A percentile compares a stretch with the other conserved stretches of the same genome.
Evolutionary conservation across 2,113 vertebrate species (phyloP).

Genomic region (Perca fluviatilis): DNA sequence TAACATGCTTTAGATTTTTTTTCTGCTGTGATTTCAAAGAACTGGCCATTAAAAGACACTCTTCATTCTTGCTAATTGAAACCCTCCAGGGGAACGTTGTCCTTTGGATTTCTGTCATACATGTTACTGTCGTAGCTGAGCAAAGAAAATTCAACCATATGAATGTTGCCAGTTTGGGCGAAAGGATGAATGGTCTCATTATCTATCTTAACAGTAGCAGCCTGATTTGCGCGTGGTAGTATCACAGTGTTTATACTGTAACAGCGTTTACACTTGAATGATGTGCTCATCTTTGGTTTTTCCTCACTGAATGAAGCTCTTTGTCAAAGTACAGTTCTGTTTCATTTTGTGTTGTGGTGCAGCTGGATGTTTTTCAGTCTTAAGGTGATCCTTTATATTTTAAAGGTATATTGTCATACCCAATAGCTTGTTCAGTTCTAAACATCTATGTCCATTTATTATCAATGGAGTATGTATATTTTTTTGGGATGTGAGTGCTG

Average conservation of each 20-base stretch:
- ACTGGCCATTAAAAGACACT: neutral
- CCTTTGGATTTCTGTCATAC: neutral
- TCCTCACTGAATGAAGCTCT: slow-evolving; percentile 21
- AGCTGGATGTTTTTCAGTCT: neutral
- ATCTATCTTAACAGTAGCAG: neutral
- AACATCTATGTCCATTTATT: neutral
- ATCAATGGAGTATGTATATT: neutral
- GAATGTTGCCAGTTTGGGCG: neutral
- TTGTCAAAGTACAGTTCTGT: neutral
- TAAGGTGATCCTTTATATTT: neutral
- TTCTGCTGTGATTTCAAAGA: neutral
- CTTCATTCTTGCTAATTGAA: neutral
- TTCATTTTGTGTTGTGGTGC: neutral
- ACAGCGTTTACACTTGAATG: neutral
- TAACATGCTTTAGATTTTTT: neutral
- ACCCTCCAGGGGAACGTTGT: neutral
- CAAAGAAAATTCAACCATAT: neutral
- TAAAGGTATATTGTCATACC: neutral
- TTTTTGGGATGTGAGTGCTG: neutral
- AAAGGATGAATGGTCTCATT: slow-evolving; percentile 12
- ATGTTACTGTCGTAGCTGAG: slow-evolving; percentile 1
- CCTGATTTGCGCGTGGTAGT: neutral
- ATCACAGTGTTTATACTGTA: slow-evolving; percentile 20
- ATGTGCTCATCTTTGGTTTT: slow-evolving; percentile 5
- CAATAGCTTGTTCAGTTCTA: neutral